phyloP scores from a whole-genome alignment of 2,113 vertebrate species.

The Crocuta crocuta region DNA sequence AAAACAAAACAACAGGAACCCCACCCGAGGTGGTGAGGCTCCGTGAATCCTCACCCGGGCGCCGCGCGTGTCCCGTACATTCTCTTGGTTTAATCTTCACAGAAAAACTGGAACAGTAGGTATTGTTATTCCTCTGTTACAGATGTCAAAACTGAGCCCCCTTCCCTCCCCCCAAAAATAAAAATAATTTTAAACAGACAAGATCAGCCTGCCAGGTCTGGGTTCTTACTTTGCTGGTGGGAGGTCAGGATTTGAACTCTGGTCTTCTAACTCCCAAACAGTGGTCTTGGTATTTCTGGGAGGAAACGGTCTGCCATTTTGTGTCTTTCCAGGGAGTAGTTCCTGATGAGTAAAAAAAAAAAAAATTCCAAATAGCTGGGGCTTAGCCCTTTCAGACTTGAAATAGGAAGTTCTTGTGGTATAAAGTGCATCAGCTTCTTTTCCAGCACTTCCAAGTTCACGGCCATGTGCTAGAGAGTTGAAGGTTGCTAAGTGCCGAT shows the following conservation, averaged over 20 bases:
- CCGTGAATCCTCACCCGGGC: not conserved
- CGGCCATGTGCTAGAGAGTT: not conserved
- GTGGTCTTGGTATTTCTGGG: not conserved
- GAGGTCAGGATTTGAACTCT: not conserved
- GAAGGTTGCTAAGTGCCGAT: not conserved
- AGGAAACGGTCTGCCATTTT: not conserved
- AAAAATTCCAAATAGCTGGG: not conserved
- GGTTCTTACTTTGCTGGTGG: not conserved
- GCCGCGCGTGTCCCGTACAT: accelerated
- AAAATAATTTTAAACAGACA: not conserved
- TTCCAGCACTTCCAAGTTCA: not conserved
- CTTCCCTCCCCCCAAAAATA: no score
- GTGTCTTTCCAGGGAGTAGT: not conserved
- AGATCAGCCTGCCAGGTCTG: not conserved
- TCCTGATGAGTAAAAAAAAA: not conserved
- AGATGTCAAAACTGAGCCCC: not conserved
- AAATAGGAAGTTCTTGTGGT: not conserved
- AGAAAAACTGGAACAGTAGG: not conserved
- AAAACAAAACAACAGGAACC: constrained; percentile 25
- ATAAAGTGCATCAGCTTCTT: not conserved
- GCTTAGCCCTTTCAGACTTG: not conserved
- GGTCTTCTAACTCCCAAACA: not conserved
- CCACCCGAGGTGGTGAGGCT: not conserved
- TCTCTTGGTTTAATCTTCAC: not conserved
- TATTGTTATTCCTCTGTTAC: not conserved